These are phyloP conservation scores for Oxytorus armatus DNA, from an alignment of 2,888 invertebrate genomes.

Conservation along the genomic window DNA sequence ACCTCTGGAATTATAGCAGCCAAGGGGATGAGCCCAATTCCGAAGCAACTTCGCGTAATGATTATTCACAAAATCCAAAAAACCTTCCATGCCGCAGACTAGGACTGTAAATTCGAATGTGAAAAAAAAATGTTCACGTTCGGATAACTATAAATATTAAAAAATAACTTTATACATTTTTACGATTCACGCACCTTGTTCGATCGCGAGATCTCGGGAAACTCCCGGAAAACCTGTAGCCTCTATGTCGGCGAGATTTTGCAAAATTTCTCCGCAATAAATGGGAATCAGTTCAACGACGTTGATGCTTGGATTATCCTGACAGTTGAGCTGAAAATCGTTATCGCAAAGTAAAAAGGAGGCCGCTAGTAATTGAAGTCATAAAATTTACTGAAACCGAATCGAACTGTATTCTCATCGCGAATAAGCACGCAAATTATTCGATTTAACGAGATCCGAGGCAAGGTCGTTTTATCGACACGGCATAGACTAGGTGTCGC, in stretches of 20 bases:
- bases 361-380: too few species aligned
- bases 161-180: not conserved
- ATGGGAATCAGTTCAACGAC: constrained; percentile 61
- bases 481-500: too few species aligned
- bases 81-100: constrained; percentile 85
- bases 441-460: too few species aligned
- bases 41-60: constrained; percentile 81
- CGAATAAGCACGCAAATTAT: too few species aligned
- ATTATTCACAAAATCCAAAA: constrained; percentile 81
- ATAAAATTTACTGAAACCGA: too few species aligned
- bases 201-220: constrained; percentile 79
- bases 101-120: constrained; percentile 78
- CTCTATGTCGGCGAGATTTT: constrained; percentile 77
- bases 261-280: constrained; percentile 78
- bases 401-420: too few species aligned
- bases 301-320: constrained; percentile 24
- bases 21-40: constrained; percentile 81
- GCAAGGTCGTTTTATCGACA: too few species aligned
- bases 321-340: constrained; percentile 70
- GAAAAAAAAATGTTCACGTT: not conserved
- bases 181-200: constrained; percentile 77
- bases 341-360: not conserved
- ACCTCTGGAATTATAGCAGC: constrained; percentile 80
- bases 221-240: constrained; percentile 73
- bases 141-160: not conserved